Evolutionary conservation across 2,113 vertebrate genomes (phyloP).

Genomic region (Centropristis striata): DNA sequence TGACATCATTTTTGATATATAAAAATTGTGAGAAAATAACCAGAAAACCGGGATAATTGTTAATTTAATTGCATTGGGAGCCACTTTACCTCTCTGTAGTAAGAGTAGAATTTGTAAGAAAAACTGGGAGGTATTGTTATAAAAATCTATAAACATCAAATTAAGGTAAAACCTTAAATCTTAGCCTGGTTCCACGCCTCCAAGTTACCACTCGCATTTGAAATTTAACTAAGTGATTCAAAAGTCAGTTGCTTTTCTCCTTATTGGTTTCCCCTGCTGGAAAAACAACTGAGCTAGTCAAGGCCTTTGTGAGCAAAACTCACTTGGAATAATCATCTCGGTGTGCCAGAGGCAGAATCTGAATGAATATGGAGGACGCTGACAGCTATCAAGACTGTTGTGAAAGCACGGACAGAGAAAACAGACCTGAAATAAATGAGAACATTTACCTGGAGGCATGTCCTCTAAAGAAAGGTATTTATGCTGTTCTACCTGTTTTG

Average conservation of each 20-base stretch:
- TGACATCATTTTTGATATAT: not conserved
- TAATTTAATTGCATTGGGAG: not conserved
- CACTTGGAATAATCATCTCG: not conserved
- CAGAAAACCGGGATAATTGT: not conserved
- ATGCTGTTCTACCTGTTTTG: not conserved
- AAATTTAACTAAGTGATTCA: not conserved
- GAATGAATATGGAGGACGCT: not conserved
- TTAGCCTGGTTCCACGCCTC: not conserved
- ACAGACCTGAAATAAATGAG: not conserved
- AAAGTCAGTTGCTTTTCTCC: not conserved
- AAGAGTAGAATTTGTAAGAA: not conserved
- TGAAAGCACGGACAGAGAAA: not conserved
- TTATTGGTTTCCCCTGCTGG: not conserved
- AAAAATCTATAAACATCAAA: not conserved
- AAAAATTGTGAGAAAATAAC: conserved; percentile 9
- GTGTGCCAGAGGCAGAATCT: not conserved
- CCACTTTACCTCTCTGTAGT: not conserved
- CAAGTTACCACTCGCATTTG: not conserved
- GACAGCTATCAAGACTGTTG: not conserved
- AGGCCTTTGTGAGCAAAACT: not conserved
- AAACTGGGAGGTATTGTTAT: not conserved
- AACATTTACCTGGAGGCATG: not conserved
- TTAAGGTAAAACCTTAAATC: not conserved
- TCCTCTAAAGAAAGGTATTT: not conserved
- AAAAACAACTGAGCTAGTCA: not conserved